Evolutionary conservation across 2,888 invertebrate genomes (phyloP).

Genomic region (Scaptomyza tumidula): DNA sequence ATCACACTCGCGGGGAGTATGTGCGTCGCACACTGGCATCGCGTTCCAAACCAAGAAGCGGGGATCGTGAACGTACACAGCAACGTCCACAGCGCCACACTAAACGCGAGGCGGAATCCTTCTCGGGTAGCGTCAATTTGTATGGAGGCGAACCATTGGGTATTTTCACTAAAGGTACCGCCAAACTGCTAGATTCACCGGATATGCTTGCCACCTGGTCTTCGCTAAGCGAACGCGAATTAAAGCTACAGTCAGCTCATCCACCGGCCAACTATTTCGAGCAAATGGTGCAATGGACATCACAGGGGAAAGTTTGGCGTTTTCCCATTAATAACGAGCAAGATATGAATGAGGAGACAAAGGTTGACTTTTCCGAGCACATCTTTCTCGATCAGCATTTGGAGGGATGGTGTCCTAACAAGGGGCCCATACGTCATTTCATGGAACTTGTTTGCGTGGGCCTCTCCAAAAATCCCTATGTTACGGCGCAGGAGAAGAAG

Average conservation of each 20-base stretch:
- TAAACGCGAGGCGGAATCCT: conserved; percentile 73
- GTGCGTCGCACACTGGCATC: conserved; percentile 82
- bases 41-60: conserved; percentile 31
- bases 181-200: conserved; percentile 52
- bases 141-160: conserved; percentile 88
- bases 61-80: conserved; percentile 34
- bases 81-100: conserved; percentile 53
- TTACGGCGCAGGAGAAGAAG: conserved; percentile 93
- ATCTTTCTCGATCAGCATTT: conserved; percentile 95
- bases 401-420: conserved; percentile 94
- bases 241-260: conserved; percentile 88
- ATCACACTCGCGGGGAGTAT: conserved; percentile 82
- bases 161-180: conserved; percentile 85
- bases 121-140: conserved; percentile 86
- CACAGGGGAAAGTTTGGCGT: conserved; percentile 97
- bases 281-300: conserved; percentile 97
- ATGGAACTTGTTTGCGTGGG: conserved; percentile 98
- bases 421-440: conserved; percentile 96
- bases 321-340: conserved; percentile 99
- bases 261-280: conserved; percentile 95
- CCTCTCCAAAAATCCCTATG: conserved; percentile 96
- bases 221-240: conserved; percentile 87
- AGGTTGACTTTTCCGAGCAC: conserved; percentile 95
- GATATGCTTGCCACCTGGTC: conserved; percentile 89
- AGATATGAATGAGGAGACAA: conserved; percentile 89